Evolutionary conservation across 53 echinoderm and acorn worm species (phyloP), one percentile per base, ranked within the genome.

Genomic region (Stichopus horrens): DNA sequence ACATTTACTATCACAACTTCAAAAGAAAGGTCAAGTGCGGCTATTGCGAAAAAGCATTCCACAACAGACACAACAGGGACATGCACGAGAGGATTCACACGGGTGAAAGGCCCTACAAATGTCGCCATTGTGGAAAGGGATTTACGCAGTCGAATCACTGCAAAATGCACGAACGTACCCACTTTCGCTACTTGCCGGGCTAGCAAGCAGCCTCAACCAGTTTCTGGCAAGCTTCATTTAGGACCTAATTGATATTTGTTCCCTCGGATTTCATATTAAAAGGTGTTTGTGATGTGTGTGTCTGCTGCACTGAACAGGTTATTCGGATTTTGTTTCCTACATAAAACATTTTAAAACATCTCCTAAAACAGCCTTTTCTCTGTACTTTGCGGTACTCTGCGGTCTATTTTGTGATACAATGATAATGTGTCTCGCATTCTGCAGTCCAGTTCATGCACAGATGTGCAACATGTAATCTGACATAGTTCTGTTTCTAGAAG

Each of bases 61-160:
- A 59, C 22, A 21, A 11, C 58, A 19, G 19, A 9, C 7, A 54
- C 20, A 59, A 83, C 57, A 83, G n/a, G n/a, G 16, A 20, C 7
- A 22, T 20, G 16, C 83, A 83, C 20, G 83, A 83, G 22, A 83
- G 83, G 10, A 18, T 58, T 5, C 83, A 83, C 60, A 83, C 83
- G 7, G 83, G 83, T 19, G 83, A 83, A 20, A 57, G 58, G 21
- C 83, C 83, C 8, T 83, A 54, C 58, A n/a, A 83, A 23, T 83
- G 83, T 9, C 53, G n/a, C 53, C 4, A 54, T 5, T 83, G 83
- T 59, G 22, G 57, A 55, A 57, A 23, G n/a, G 21, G 83, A 3
- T 83, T 83, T 21, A 21, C 83, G 4, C 56, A 57, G 22, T 7
- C 55, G 4, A 7, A 54, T 7, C 58, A 19, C 9, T 59, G 56